These are phyloP conservation scores for Isaurus tuberculatus DNA, from an alignment of 92 coral and sea anemone species.

Conservation along the genomic window DNA sequence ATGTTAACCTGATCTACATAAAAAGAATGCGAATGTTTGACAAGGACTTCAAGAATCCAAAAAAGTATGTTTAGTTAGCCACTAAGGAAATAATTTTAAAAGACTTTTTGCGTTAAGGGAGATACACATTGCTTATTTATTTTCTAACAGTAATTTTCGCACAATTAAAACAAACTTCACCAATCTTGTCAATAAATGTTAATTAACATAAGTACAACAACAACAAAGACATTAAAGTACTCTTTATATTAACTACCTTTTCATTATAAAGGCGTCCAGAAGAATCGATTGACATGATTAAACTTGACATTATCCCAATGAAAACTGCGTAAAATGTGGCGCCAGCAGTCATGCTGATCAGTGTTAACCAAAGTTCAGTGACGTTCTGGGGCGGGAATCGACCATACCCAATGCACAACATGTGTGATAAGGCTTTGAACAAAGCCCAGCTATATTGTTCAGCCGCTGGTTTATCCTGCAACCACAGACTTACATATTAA, in stretches of 20 bases:
- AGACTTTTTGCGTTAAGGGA: background rate
- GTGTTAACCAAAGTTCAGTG: conserved; percentile 91
- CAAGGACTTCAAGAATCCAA: background rate
- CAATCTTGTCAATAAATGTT: no score
- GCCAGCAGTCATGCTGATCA: conserved; percentile 96
- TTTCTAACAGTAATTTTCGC: no score
- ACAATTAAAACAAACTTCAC: no score
- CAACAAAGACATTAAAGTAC: no score
- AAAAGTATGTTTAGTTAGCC: background rate
- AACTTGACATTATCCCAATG: conserved; percentile 97
- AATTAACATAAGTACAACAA: no score
- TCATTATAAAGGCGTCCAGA: conserved; percentile 96
- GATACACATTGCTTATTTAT: no score
- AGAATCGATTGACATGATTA: conserved; percentile 97
- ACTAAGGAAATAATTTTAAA: background rate
- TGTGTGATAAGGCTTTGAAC: conserved; percentile 97
- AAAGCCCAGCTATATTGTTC: conserved; percentile 97
- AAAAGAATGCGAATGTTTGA: background rate
- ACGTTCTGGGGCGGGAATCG: conserved; percentile 93
- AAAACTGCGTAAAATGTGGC: conserved; percentile 99
- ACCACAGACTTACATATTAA: background rate
- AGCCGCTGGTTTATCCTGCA: conserved; percentile 76
- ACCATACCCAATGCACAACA: conserved; percentile 98
- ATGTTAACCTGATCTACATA: background rate
- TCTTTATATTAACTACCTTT: conserved; percentile 92